Conservation (phyloP, 2,113 vertebrate species). For the Sinocyclocheilus grahami region DNA sequence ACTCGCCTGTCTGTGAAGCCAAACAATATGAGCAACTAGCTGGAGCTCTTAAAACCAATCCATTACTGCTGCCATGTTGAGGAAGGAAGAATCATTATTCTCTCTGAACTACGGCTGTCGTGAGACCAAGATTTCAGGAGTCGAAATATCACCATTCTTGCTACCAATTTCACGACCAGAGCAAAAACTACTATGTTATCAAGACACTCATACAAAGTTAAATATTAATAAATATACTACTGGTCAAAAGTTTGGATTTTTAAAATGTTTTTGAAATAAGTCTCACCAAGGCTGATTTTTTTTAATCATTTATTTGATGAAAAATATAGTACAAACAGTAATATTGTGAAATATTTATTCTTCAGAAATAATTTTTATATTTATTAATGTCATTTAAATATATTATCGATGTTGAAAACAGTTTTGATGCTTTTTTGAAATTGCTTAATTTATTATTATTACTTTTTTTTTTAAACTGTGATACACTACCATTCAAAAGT, state of each 20-base stretch:
- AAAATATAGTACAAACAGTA: neutral
- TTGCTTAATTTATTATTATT: too few species aligned
- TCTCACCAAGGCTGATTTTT: neutral
- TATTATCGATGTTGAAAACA: too few species aligned
- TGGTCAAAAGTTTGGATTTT: too few species aligned
- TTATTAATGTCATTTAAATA: too few species aligned
- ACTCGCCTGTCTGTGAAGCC: conserved; percentile 24
- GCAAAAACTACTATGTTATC: neutral
- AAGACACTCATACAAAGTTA: neutral
- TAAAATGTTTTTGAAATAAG: too few species aligned
- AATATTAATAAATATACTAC: neutral
- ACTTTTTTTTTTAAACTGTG: too few species aligned
- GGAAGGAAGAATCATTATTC: conserved; percentile 62
- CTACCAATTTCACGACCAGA: neutral
- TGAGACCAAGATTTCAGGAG: neutral
- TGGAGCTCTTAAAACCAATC: conserved; percentile 51
- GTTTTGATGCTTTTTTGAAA: too few species aligned
- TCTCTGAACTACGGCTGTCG: conserved; percentile 53
- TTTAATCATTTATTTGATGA: neutral
- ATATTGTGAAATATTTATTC: too few species aligned
- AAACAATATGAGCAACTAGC: conserved; percentile 67
- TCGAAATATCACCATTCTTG: neutral
- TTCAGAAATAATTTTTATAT: too few species aligned
- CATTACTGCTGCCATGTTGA: conserved; percentile 53
- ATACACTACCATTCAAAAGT: too few species aligned